phyloP scores from a whole-genome alignment of 2,888 invertebrate species.

The Spodoptera littoralis region DNA sequence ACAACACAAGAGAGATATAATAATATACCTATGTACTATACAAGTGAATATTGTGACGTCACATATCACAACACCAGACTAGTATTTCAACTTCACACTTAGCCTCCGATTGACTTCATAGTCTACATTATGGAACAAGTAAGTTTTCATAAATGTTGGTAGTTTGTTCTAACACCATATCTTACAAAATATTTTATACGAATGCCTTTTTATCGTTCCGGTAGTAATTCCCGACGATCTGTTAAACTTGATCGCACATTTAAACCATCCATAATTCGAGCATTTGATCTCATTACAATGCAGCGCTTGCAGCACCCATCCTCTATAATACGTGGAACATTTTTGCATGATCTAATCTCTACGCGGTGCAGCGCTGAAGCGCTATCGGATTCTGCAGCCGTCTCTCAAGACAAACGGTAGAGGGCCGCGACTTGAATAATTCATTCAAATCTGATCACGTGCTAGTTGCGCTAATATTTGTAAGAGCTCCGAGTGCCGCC shows the following conservation, averaged over 20 bases:
- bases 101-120: conserved; percentile 10
- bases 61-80: not conserved
- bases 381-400: conserved; percentile 51
- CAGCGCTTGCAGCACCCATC: conserved; percentile 40
- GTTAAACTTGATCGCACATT: conserved; percentile 17
- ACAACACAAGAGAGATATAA: no score
- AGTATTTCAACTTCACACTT: conserved; percentile 11
- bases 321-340: conserved; percentile 43
- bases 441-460: conserved; percentile 52
- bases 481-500: conserved; percentile 6
- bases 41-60: no score
- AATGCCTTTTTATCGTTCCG: no score
- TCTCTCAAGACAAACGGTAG: conserved; percentile 48
- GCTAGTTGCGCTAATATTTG: conserved; percentile 48
- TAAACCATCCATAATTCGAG: conserved; percentile 3
- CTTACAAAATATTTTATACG: no score
- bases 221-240: not conserved
- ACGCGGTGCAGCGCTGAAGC: conserved; percentile 51
- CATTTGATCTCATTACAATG: conserved; percentile 23
- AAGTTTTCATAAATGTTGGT: no score
- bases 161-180: no score
- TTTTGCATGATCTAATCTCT: conserved; percentile 52
- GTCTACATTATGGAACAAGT: no score
- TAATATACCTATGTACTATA: no score
- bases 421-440: conserved; percentile 39